Evolutionary conservation across 2,888 invertebrate genomes (phyloP), one percentile per base, ranked within the genome.

Genomic region (Fragum sueziense): DNA sequence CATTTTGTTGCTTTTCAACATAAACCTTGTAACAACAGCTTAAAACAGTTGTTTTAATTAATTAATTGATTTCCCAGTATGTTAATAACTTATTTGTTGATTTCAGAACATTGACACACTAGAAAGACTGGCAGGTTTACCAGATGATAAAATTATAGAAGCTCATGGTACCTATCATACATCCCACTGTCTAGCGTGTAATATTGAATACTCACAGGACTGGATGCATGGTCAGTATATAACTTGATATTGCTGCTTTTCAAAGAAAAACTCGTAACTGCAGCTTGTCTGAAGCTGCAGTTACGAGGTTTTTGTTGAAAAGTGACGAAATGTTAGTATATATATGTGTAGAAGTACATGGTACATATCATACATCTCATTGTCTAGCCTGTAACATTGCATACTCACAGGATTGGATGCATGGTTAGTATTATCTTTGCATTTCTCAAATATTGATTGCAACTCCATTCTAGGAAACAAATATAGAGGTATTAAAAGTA

Each of bases 131-230:
- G 97, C 98, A 11, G 97, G 97, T 1, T 94, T 99, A 74, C 96
- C 96, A 0, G 96, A 95, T 1, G 96, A 97, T 0, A 97, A 97
- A 91, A 93, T 98, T 33, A 96, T 99, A 0, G 98, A 99, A 93
- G 98, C 98, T 1, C 99, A 99, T 91, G 99, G 99, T 0, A 97
- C 97, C 0, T 98, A 98, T 92, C 95, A 96, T 91, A 97, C 96
- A 0, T 96, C 97, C 67, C 97, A 97, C 91, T 99, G 99, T 91
- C 83, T 89, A 37, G 68, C 87, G 7, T 99, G 98, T 90, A 93
- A 94, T 2, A 94, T 95, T 85, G 94, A 95, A 84, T 97, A 96
- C 91, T 93, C 95, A 25, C 95, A 97, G 86, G 95, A 96, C 52
- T 98, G 97, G 96, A 96, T 98, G 95, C 97, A 97, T 95, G 96